Percentiles rank a stretch among this genome's conserved stretches.
phyloP scores from a whole-genome alignment of 2,888 invertebrate genomes.

The Eubasilissa splendida region DNA sequence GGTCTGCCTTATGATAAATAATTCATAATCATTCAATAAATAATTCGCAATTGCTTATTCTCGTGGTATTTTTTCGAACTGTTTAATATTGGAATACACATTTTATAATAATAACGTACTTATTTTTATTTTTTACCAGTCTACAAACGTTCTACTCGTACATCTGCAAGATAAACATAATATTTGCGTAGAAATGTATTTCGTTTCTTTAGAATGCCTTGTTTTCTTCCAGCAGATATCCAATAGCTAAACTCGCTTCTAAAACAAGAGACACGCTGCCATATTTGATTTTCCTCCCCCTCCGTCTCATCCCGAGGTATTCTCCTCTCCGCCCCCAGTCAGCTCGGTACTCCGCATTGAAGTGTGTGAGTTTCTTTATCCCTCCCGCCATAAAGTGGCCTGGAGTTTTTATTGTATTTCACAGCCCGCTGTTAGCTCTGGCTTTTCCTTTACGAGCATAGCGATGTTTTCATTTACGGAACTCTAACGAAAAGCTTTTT shows the following conservation, averaged over 20 bases:
- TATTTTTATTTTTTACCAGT: too few species aligned
- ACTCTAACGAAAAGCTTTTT: slow-evolving; percentile 6
- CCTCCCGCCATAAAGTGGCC: slow-evolving; percentile 33
- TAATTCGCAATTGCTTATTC: too few species aligned
- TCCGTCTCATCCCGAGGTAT: not conserved
- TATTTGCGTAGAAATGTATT: too few species aligned
- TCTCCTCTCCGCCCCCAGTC: not conserved
- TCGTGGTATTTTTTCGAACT: too few species aligned
- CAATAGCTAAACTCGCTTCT: not conserved
- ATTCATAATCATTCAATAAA: too few species aligned
- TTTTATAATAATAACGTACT: too few species aligned
- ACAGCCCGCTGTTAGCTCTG: slow-evolving; percentile 23
- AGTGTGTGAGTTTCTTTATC: slow-evolving; percentile 34
- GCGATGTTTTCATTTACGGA: slow-evolving; percentile 30
- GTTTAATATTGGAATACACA: too few species aligned
- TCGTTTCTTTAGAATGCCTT: too few species aligned
- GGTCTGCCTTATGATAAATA: too few species aligned
- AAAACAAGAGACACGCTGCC: slow-evolving; percentile 17
- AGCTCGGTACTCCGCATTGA: slow-evolving; percentile 3
- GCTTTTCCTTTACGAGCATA: slow-evolving; percentile 16
- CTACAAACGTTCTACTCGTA: too few species aligned
- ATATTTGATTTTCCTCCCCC: slow-evolving; percentile 11
- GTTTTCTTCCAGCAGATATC: too few species aligned
- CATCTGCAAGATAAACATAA: too few species aligned
- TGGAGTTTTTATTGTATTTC: slow-evolving; percentile 39